phyloP scores from a whole-genome alignment of 2,113 vertebrate species.

The Actenoides hombroni region DNA sequence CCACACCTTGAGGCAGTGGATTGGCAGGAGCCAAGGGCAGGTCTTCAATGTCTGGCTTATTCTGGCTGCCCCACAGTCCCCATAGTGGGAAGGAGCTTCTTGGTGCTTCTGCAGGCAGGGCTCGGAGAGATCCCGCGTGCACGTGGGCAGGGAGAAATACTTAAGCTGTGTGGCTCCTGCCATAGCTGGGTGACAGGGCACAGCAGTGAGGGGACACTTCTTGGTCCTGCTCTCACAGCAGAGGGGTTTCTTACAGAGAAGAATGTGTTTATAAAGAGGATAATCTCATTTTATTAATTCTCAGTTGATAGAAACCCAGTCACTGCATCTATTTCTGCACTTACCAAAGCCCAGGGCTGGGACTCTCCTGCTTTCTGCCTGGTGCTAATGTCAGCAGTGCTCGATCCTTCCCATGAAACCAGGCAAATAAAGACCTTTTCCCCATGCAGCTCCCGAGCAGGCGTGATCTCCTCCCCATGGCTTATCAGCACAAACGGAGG shows the following conservation, averaged over 20 bases:
- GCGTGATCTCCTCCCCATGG: fast-evolving
- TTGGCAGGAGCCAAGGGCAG: not conserved
- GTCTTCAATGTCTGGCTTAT: not conserved
- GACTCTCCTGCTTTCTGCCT: not conserved
- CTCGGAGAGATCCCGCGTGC: not conserved
- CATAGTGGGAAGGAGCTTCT: not conserved
- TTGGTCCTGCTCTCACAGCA: not conserved
- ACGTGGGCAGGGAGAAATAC: not conserved
- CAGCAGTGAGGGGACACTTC: fast-evolving
- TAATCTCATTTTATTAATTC: not conserved
- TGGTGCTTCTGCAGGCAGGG: fast-evolving
- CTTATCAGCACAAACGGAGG: not conserved
- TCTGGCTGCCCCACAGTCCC: not conserved
- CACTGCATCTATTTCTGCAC: not conserved
- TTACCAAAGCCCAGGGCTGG: fast-evolving
- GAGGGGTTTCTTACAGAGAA: not conserved
- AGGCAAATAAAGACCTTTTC: not conserved
- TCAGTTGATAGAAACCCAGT: not conserved
- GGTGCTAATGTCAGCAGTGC: not conserved
- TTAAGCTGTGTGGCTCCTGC: fast-evolving
- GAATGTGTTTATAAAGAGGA: not conserved
- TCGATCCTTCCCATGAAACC: not conserved
- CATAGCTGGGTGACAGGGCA: not conserved
- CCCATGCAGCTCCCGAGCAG: not conserved
- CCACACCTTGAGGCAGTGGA: not conserved